phyloP scores from a whole-genome alignment of 1,140 invertebrate species.

The Scaptodrosophila lebanonensis region DNA sequence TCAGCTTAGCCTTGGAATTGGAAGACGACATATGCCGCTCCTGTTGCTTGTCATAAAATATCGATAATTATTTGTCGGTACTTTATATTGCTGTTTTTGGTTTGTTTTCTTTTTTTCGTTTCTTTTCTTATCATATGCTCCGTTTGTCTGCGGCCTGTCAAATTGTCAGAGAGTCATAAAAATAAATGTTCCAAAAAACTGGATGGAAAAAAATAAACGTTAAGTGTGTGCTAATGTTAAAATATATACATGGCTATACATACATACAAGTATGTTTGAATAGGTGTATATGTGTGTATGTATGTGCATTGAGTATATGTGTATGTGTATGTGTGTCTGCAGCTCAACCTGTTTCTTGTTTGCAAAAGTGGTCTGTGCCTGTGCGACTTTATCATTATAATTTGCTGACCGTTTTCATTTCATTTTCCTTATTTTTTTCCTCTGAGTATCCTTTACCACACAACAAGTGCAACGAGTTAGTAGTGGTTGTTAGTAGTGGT shows the following conservation, averaged over 20 bases:
- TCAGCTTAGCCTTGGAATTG: slow-evolving; percentile 18
- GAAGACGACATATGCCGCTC: slow-evolving; percentile 34
- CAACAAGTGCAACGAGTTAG: slow-evolving; percentile 7
- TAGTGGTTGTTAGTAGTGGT: slow-evolving; percentile 11
- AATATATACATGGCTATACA: slow-evolving; percentile 1
- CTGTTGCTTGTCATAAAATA: slow-evolving; percentile 38
- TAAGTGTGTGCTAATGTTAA: slow-evolving; percentile 61
- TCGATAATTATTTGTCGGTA: slow-evolving; percentile 59
- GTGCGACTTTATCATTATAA: slow-evolving; percentile 38
- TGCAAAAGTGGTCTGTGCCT: slow-evolving; percentile 26
- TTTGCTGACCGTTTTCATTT: slow-evolving; percentile 39
- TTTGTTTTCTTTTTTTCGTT: slow-evolving; percentile 43
- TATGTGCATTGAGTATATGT: too few relatives aligned
- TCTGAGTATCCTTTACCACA: slow-evolving; percentile 6
- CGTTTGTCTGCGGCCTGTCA: slow-evolving; percentile 40
- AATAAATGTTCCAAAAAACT: slow-evolving; percentile 43
- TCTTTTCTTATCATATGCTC: slow-evolving; percentile 20
- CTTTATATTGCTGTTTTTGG: not conserved
- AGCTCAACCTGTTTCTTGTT: slow-evolving; percentile 56
- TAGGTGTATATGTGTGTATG: slow-evolving; percentile 9
- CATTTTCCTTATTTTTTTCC: not conserved
- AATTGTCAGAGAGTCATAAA: slow-evolving; percentile 64
- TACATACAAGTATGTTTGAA: not conserved
- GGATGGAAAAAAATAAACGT: slow-evolving; percentile 23
- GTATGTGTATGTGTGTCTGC: slow-evolving; percentile 30